Percentiles rank a stretch among this genome's conserved stretches.
Conservation (phyloP, 2,888 invertebrate species). For the Danaus chrysippus region DNA sequence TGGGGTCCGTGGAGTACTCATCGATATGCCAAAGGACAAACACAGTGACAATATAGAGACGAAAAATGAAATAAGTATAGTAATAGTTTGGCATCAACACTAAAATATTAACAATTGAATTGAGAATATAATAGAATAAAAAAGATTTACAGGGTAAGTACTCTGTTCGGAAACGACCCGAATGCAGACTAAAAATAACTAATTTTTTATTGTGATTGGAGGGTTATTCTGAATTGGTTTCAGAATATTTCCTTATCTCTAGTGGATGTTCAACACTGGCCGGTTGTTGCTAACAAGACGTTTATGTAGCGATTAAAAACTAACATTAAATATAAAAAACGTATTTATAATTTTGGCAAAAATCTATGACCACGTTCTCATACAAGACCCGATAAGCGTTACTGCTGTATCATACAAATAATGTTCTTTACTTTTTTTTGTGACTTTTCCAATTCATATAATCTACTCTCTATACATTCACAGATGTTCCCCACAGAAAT, state of each 20-base stretch:
- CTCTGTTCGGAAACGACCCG: constrained; percentile 44
- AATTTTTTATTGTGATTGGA: constrained; percentile 70
- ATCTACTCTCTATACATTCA: constrained; percentile 46
- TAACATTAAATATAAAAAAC: constrained; percentile 45
- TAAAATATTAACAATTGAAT: background rate
- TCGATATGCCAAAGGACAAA: constrained; percentile 17
- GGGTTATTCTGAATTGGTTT: constrained; percentile 70
- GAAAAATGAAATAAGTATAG: background rate
- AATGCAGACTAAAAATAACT: constrained; percentile 62
- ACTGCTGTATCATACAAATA: constrained; percentile 43
- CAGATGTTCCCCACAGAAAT: constrained; percentile 44
- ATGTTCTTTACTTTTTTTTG: constrained; percentile 50
- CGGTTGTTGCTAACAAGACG: constrained; percentile 67
- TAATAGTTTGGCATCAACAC: background rate
- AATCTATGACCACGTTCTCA: constrained; percentile 44
- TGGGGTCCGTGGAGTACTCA: constrained; percentile 44
- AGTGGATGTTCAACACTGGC: constrained; percentile 75
- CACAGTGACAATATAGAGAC: background rate
- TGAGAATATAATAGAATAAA: background rate
- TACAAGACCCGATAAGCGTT: constrained; percentile 35
- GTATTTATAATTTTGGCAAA: constrained; percentile 53
- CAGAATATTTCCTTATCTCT: constrained; percentile 67
- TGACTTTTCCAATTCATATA: constrained; percentile 51
- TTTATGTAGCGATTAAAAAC: constrained; percentile 57
- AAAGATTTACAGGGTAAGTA: constrained; percentile 8